Percentiles rank a stretch among this genome's conserved stretches.
These are phyloP conservation scores for Teinopalpus imperialis DNA, from an alignment of 2,888 invertebrate genomes.

Conservation along the genomic window DNA sequence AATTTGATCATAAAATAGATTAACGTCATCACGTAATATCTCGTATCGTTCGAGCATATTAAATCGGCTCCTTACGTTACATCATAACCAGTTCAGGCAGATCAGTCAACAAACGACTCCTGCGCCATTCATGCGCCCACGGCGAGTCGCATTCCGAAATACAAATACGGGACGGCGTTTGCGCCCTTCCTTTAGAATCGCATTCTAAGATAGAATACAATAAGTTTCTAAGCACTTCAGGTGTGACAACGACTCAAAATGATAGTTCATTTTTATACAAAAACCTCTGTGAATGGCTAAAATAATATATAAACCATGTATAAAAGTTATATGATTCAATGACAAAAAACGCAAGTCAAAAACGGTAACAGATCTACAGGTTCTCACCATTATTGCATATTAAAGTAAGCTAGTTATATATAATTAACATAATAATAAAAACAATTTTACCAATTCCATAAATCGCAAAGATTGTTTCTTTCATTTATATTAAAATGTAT, in stretches of 20 bases:
- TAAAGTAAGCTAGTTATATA: too few species aligned
- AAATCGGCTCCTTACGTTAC: slow-evolving; percentile 57
- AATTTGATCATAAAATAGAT: slow-evolving; percentile 32
- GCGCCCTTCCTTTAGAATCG: slow-evolving; percentile 12
- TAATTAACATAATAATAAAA: too few species aligned
- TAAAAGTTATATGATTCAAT: too few species aligned
- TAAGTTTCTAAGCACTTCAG: background rate
- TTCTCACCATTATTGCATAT: too few species aligned
- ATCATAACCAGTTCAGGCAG: slow-evolving; percentile 70
- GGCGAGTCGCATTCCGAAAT: slow-evolving; percentile 38
- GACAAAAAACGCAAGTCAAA: too few species aligned
- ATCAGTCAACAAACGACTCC: slow-evolving; percentile 63
- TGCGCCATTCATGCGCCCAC: slow-evolving; percentile 70
- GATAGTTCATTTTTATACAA: too few species aligned
- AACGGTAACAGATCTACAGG: too few species aligned
- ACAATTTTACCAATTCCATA: too few species aligned
- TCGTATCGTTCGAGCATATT: slow-evolving; percentile 45
- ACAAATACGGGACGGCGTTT: slow-evolving; percentile 15
- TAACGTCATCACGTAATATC: slow-evolving; percentile 35
- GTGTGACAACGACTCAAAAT: background rate
- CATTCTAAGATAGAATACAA: background rate
- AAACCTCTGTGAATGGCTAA: too few species aligned
- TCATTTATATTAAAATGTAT: too few species aligned
- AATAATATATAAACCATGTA: too few species aligned
- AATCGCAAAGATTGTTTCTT: too few species aligned